phyloP scores from a whole-genome alignment of 2,113 vertebrate genomes.

The Rhinogobius similis region DNA sequence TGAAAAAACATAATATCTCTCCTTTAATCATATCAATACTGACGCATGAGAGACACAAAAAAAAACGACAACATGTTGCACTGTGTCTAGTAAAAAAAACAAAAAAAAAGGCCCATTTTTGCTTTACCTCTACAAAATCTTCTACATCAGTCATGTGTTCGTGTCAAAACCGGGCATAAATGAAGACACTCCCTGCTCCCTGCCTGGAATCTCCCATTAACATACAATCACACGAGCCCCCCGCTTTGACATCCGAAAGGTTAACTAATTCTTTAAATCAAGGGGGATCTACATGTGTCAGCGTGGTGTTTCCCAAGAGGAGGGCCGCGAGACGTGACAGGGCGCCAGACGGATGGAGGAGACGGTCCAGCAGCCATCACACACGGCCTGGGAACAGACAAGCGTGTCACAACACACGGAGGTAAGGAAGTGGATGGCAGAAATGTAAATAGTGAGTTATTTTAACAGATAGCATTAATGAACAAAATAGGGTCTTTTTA shows the following conservation, averaged over 20 bases:
- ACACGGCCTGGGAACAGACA: slow-evolving; percentile 39
- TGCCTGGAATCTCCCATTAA: slow-evolving; percentile 39
- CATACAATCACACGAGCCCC: slow-evolving; percentile 46
- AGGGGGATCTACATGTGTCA: slow-evolving; percentile 72
- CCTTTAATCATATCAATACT: too few relatives aligned
- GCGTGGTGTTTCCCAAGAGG: slow-evolving; percentile 53
- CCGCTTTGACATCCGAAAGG: slow-evolving; percentile 75
- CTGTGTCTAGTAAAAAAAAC: too few relatives aligned
- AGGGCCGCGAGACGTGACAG: slow-evolving; percentile 53
- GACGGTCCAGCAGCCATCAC: slow-evolving; percentile 69
- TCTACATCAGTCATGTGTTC: slow-evolving; percentile 28
- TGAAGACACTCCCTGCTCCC: slow-evolving; percentile 28
- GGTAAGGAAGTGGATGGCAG: neutral
- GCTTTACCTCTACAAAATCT: neutral
- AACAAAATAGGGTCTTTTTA: too few relatives aligned
- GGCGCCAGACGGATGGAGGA: slow-evolving; percentile 51
- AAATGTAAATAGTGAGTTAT: neutral
- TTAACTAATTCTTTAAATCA: slow-evolving; percentile 81
- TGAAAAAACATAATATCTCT: too few relatives aligned
- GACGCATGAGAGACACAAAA: too few relatives aligned
- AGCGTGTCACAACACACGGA: slow-evolving; percentile 3
- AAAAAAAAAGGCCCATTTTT: too few relatives aligned
- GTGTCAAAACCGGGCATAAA: slow-evolving; percentile 54
- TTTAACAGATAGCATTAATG: too few relatives aligned
- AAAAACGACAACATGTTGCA: too few relatives aligned